A percentile compares a stretch with the other conserved stretches of the same genome.
phyloP scores from a whole-genome alignment of 2,113 vertebrate genomes.

The Mionectes macconnelli region DNA sequence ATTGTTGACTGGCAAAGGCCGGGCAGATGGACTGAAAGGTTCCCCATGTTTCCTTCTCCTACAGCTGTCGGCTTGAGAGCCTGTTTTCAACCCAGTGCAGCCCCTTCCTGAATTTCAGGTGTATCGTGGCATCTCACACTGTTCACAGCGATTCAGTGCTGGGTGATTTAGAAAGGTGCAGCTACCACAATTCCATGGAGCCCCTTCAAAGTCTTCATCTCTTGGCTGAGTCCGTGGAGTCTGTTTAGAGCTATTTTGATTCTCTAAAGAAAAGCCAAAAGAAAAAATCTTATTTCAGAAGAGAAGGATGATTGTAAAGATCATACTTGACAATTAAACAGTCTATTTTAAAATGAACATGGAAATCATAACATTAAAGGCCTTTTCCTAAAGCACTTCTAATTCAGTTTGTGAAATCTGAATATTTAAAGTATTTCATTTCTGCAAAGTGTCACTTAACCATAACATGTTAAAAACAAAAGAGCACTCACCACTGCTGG shows the following conservation, averaged over 20 bases:
- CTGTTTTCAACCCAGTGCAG: constrained; percentile 41
- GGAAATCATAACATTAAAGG: not conserved
- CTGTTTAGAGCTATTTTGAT: constrained; percentile 72
- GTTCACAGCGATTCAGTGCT: constrained; percentile 97
- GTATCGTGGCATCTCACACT: constrained; percentile 98
- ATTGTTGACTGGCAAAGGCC: constrained; percentile 54
- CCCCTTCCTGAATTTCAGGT: constrained; percentile 79
- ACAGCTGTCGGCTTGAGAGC: constrained; percentile 45
- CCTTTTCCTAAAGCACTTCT: not conserved
- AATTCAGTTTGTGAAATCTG: not conserved
- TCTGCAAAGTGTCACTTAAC: not conserved
- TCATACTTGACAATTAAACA: not conserved
- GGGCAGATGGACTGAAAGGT: constrained; percentile 66
- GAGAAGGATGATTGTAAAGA: not conserved
- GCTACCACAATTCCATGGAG: constrained; percentile 97
- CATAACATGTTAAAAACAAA: not conserved
- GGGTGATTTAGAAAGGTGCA: constrained; percentile 99
- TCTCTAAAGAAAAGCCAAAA: constrained; percentile 33
- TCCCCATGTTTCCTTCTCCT: constrained; percentile 64
- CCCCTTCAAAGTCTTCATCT: constrained; percentile 98
- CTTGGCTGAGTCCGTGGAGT: constrained; percentile 76
- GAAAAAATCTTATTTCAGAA: not conserved
- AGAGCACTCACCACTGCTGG: not conserved
- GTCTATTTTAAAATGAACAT: not conserved
- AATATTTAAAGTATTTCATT: not conserved